These are phyloP conservation scores for Caprella mutica DNA, from an alignment of 2,888 invertebrate species.

Conservation along the genomic window DNA sequence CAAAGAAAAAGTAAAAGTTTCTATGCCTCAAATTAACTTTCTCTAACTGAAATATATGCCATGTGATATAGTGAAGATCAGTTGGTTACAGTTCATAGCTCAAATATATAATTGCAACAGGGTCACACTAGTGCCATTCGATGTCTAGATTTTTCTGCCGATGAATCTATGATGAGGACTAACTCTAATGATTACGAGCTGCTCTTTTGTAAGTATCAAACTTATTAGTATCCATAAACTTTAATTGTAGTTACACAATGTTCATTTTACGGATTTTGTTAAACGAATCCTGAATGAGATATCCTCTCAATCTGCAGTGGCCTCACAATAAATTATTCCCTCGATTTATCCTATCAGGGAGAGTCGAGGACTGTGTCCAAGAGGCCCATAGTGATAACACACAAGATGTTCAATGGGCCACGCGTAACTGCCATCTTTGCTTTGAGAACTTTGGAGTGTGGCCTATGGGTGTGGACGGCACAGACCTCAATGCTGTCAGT, in stretches of 20 bases:
- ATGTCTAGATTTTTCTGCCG: slow-evolving; percentile 78
- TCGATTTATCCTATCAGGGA: slow-evolving; percentile 69
- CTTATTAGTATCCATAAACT: too few species aligned
- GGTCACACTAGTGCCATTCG: slow-evolving; percentile 83
- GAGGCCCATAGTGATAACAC: slow-evolving; percentile 56
- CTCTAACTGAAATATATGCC: too few species aligned
- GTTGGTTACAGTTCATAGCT: too few species aligned
- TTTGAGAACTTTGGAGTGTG: slow-evolving; percentile 58
- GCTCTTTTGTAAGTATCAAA: slow-evolving; percentile 81
- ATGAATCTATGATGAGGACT: slow-evolving; percentile 61
- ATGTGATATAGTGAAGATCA: too few species aligned
- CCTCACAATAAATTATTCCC: too few species aligned
- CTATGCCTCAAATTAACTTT: too few species aligned
- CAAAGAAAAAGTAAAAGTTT: too few species aligned
- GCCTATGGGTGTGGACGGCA: slow-evolving; percentile 62
- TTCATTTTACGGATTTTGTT: too few species aligned
- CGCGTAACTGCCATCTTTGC: slow-evolving; percentile 65
- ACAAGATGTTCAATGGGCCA: slow-evolving; percentile 67
- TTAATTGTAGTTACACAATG: too few species aligned
- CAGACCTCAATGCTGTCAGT: slow-evolving; percentile 67
- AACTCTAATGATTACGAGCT: slow-evolving; percentile 85
- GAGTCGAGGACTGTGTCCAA: slow-evolving; percentile 70
- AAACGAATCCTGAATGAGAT: too few species aligned
- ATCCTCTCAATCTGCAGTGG: too few species aligned
- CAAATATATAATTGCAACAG: too few species aligned